A percentile compares a stretch with the other conserved stretches of the same genome.
Conservation (phyloP, 1,140 invertebrate species). For the Sycophaga agraensis region DNA sequence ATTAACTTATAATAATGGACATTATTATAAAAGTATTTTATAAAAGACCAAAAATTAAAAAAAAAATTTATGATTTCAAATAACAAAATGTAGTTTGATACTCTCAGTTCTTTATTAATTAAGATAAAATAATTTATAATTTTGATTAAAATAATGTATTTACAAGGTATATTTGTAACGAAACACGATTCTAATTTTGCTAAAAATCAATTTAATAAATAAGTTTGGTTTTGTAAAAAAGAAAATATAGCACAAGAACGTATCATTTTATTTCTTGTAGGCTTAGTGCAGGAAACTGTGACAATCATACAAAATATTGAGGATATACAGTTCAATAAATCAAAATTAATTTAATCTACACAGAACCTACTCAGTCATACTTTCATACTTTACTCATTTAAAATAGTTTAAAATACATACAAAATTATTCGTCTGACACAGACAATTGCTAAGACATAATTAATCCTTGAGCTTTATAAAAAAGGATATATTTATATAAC, state of each 20-base stretch:
- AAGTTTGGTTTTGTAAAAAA: neutral
- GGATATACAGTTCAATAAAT: slow-evolving; percentile 23
- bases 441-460: slow-evolving; percentile 5
- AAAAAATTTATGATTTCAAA: no score
- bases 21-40: no score
- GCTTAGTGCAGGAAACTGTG: slow-evolving; percentile 10
- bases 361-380: slow-evolving; percentile 13
- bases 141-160: neutral
- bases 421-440: slow-evolving; percentile 22
- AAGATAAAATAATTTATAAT: neutral
- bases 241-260: slow-evolving; percentile 1
- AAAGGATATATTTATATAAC: slow-evolving; percentile 13
- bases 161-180: no score
- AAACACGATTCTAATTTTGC: no score
- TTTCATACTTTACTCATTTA: slow-evolving; percentile 13
- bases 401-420: slow-evolving; percentile 19
- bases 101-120: neutral
- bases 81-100: no score
- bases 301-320: slow-evolving; percentile 22
- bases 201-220: neutral
- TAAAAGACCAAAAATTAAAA: no score
- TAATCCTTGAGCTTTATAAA: slow-evolving; percentile 16
- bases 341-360: slow-evolving; percentile 26
- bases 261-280: slow-evolving; percentile 16
- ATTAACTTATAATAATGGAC: no score